Conservation (phyloP, 2,888 invertebrate species). For the Stenoptilia bipunctidactyla region DNA sequence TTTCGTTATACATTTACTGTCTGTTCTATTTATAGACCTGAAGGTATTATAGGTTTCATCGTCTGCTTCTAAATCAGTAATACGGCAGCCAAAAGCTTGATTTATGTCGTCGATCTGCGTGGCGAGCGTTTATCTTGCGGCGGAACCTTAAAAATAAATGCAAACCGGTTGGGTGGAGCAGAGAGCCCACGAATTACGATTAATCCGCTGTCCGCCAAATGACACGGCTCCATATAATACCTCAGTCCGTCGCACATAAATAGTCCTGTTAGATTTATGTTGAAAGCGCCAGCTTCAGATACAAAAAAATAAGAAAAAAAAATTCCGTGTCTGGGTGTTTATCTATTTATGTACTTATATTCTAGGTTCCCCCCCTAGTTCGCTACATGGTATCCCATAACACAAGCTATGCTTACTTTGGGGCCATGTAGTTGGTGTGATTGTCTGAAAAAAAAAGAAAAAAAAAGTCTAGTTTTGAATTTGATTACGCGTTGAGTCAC, state of each 20-base stretch:
- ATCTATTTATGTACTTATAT: too few species aligned
- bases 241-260: constrained; percentile 11
- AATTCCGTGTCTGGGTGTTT: too few species aligned
- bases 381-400: too few species aligned
- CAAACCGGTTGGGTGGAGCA: constrained; percentile 39
- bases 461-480: too few species aligned
- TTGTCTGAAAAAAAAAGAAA: too few species aligned
- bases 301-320: too few species aligned
- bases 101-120: constrained; percentile 28
- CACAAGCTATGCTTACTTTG: too few species aligned
- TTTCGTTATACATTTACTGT: constrained; percentile 8
- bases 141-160: constrained; percentile 32
- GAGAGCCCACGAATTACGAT: constrained; percentile 51
- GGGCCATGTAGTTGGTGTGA: too few species aligned
- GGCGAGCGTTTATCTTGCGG: constrained; percentile 31
- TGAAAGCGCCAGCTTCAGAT: too few species aligned
- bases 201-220: constrained; percentile 40
- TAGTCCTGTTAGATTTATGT: too few species aligned
- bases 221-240: constrained; percentile 33
- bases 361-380: too few species aligned
- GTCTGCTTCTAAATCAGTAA: constrained; percentile 1
- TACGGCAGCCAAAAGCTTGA: constrained; percentile 22
- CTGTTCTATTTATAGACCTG: constrained; percentile 6
- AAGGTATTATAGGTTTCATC: neutral
- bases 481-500: constrained; percentile 25